Base-by-base conservation (phyloP, 2,888 invertebrate genomes). In the Cantharis rustica region DNA sequence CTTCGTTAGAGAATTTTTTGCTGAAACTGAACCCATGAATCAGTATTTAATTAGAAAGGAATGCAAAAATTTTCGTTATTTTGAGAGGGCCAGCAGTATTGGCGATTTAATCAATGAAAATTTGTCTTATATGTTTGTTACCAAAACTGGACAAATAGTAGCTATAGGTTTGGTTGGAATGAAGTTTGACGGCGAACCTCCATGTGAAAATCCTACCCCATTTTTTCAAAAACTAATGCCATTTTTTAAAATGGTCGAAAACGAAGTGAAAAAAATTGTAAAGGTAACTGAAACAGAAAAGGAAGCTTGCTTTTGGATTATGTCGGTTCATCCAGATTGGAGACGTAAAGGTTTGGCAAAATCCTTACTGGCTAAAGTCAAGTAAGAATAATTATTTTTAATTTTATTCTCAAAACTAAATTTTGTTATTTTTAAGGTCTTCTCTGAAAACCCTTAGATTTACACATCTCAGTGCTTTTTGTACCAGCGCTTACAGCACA, bases 401-500 rank as follows among this genome's bases (percentile, higher is more conserved):
- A 47, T 47, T 66, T 13, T n/a, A n/a, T 20, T 16, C 13, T 9
- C 11, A 20, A 17, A 10, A 7, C 5, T 66, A 7, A 47, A 47
- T 7, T 47, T 63, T 63, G 9, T 68, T 16, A 16, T 16, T 27
- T 91, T 91, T 20, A 89, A 94, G 94, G 83, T 90, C 91, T 76
- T 84, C 91, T 11, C 90, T 90, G 16, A 88, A 86, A 79, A 88
- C 91, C 73, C 86, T 88, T 69, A 89, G 90, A 16, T 90, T 91
- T 78, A 89, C 90, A 73, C 87, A 95, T 7, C 90, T 94, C 73
- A 90, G 94, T 20, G 91, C 93, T 64, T 92, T 95, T 82, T 95
- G 95, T 76, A 93, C 94, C 9, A 95, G 95, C 83, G 91, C 92
- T 76, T 95, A 91, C 86, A 95, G 95, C 1, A 94, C 94, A 0